Evolutionary conservation across 1,140 invertebrate genomes (phyloP), one percentile per base, ranked within the genome.

Genomic region (Thrips palmi): DNA sequence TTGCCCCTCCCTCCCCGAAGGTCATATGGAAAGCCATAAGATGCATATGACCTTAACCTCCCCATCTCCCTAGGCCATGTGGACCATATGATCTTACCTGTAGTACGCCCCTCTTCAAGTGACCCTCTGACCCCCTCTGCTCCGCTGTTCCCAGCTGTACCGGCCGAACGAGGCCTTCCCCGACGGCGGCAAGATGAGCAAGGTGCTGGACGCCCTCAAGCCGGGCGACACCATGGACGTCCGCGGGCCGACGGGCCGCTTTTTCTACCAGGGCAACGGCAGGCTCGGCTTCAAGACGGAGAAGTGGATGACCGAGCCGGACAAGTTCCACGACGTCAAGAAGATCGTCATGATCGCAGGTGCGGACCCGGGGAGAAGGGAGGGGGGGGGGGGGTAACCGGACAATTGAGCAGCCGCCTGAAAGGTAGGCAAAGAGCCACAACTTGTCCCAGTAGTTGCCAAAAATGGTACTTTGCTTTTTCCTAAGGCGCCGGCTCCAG

Each of bases 131-230:
- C n/a, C n/a, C n/a, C n/a, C n/a, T n/a, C n/a, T n/a, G n/a, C n/a
- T n/a, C n/a, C n/a, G n/a, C n/a, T n/a, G n/a, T n/a, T n/a, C n/a
- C n/a, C n/a, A n/a, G n/a, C n/a, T n/a, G n/a, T n/a, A n/a, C n/a
- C n/a, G n/a, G n/a, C n/a, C n/a, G n/a, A n/a, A n/a, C n/a, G n/a
- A n/a, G 25, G 33, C 71, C 43, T 77, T 74, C 50, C 74, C 72
- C 4, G 65, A 74, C 18, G 73, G 73, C 34, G 70, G 68, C 14
- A 70, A 70, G 50, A 66, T 74, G 66, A 62, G 63, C 14, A 72
- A 75, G 46, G 57, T 72, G 51, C 47, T 76, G 19, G 63, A 77
- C 37, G 53, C 51, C 33, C 53, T 77, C 53, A 47, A 57, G 24
- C 59, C 71, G 40, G 70, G 68, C 20, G 64, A 71, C 39, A 61